Conservation (phyloP, 2,888 invertebrate species). For the Empis livida region DNA sequence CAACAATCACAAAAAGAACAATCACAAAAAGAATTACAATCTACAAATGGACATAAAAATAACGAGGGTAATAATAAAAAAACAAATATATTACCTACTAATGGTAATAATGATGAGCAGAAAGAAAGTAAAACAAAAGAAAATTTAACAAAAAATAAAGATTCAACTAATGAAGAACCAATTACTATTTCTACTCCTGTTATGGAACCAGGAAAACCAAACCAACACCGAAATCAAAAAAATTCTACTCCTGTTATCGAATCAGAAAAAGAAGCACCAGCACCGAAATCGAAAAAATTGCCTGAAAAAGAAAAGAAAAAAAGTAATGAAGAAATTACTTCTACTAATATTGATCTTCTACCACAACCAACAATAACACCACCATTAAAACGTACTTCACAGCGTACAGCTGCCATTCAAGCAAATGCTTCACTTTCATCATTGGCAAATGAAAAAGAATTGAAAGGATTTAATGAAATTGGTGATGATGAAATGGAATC, state of each 20-base stretch:
- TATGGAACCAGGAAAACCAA: too few species aligned
- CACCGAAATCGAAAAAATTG: background rate
- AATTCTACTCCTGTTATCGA: background rate
- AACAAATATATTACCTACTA: background rate
- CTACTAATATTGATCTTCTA: background rate
- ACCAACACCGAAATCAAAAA: background rate
- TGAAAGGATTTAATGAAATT: constrained; percentile 1
- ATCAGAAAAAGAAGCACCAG: too few species aligned
- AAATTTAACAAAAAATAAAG: constrained; percentile 7
- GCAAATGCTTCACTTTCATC: background rate
- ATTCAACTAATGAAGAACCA: constrained; percentile 2
- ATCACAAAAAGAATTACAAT: too few species aligned
- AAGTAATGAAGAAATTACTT: background rate
- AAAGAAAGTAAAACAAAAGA: constrained; percentile 4
- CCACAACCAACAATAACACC: background rate
- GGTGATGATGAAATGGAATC: constrained; percentile 5
- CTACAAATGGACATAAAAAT: too few species aligned
- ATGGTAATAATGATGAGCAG: constrained; percentile 9
- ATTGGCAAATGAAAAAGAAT: background rate
- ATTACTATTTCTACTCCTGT: constrained; percentile 1
- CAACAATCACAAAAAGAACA: too few species aligned
- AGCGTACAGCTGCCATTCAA: background rate
- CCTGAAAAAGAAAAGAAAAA: constrained; percentile 9
- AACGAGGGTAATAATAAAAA: too few species aligned
- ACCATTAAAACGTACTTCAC: background rate